These are phyloP conservation scores for Selenia dentaria DNA, from an alignment of 2,888 invertebrate genomes.

Conservation along the genomic window DNA sequence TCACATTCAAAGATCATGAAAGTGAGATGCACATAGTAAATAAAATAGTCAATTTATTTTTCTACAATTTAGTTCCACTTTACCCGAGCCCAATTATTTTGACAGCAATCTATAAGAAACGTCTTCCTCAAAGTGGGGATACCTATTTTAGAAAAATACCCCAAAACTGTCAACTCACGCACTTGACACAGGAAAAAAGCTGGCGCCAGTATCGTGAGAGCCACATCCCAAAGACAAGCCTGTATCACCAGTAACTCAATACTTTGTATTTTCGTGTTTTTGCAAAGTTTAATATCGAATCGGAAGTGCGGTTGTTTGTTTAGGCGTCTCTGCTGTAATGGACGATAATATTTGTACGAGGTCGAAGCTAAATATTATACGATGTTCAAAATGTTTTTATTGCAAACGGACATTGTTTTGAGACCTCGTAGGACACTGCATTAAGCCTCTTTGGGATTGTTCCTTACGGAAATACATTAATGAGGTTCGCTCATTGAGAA, in stretches of 20 bases:
- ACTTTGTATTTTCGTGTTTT: slow-evolving; percentile 62
- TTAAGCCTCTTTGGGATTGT: slow-evolving; percentile 23
- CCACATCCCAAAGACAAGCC: slow-evolving; percentile 40
- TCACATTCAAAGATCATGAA: too few relatives aligned
- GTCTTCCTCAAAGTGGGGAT: slow-evolving; percentile 17
- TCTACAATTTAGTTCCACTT: too few relatives aligned
- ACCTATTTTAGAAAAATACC: slow-evolving; percentile 23
- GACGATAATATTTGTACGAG: slow-evolving; percentile 69
- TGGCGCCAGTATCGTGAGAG: slow-evolving; percentile 56
- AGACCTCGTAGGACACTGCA: slow-evolving; percentile 22
- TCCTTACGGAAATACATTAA: slow-evolving; percentile 7
- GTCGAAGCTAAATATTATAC: slow-evolving; percentile 56
- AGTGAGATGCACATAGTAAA: too few relatives aligned
- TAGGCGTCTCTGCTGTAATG: slow-evolving; percentile 65
- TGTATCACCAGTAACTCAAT: slow-evolving; percentile 59
- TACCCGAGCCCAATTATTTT: slow-evolving; percentile 14
- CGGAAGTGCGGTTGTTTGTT: slow-evolving; percentile 74
- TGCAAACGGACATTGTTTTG: slow-evolving; percentile 49
- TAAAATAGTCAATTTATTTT: too few relatives aligned
- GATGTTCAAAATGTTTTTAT: slow-evolving; percentile 53
- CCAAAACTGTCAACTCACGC: slow-evolving; percentile 43
- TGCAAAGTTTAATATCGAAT: slow-evolving; percentile 69
- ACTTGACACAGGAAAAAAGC: slow-evolving; percentile 45
- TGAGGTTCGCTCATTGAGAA: slow-evolving; percentile 8
- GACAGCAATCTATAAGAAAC: slow-evolving; percentile 14